phyloP scores from a whole-genome alignment of 2,797 vertebrate species.

The Phyllotis vaccarum region DNA sequence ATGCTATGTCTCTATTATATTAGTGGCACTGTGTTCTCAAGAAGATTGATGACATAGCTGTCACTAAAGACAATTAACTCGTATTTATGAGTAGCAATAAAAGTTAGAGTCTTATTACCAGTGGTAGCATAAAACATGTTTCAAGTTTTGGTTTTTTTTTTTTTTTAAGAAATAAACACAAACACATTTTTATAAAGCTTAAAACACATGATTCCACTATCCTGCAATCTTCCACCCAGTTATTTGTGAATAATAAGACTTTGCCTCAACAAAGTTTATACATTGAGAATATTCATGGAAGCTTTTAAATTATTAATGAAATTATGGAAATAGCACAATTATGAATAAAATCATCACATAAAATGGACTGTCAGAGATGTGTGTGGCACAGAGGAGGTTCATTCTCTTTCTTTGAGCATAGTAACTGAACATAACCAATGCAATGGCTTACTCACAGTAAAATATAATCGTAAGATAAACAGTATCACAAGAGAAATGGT shows the following conservation, averaged over 20 bases:
- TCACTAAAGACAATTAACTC: background rate
- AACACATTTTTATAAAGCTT: background rate
- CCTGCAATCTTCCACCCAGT: background rate
- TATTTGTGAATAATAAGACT: background rate
- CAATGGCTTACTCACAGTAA: background rate
- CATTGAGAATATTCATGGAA: background rate
- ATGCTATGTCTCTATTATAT: background rate
- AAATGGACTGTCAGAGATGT: background rate
- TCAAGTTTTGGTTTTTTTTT: background rate
- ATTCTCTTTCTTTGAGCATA: background rate
- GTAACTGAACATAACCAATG: rapidly evolving
- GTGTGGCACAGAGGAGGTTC: background rate
- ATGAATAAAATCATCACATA: too few relatives aligned
- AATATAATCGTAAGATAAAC: background rate
- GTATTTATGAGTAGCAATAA: background rate
- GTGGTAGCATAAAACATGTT: background rate
- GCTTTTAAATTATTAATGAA: background rate
- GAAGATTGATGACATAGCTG: background rate
- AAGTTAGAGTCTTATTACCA: background rate
- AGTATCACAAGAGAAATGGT: background rate
- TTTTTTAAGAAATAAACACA: background rate
- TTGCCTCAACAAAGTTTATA: background rate
- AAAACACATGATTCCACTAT: background rate
- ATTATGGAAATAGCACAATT: background rate
- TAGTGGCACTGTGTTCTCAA: background rate